Evolutionary conservation across 2,113 vertebrate genomes (phyloP), one percentile per base, ranked within the genome.

Genomic region (Xenotilapia leptura): DNA sequence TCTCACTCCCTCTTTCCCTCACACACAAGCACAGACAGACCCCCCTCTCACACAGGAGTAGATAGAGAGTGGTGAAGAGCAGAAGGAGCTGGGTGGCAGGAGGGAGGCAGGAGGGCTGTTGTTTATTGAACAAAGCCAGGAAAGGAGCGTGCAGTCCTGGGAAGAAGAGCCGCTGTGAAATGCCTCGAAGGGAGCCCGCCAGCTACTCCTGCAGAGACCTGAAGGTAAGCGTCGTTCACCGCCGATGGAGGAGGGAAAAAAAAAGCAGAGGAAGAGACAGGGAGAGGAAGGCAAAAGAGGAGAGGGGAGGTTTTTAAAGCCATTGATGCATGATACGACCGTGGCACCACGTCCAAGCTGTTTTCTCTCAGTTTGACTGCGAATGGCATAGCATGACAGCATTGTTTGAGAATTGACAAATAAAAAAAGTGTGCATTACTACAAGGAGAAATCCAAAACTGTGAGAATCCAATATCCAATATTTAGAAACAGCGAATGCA

Each of bases 181-280:
- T 96, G 96, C 94, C 93, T 95, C 84, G 90, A 91, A 93, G 92
- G 92, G 92, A 94, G 88, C 90, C 92, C 83, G 90, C 85, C 90
- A 92, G 93, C 92, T 89, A 95, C 94, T 92, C 93, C 92, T 95
- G 88, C 94, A 90, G 92, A 94, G 92, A 93, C 91, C 93, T 95
- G 92, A 96, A 96, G 95, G 96, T 96, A 96, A 95, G 95, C 56
- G 58, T 81, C 15, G 51, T 65, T 87, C 73, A 45, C 12, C 8
- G 19, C 80, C 53, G 85, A 83, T 62, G 58, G 65, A 65, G 60
- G 60, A 65, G 60, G 8, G 0, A 47, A 83, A 58, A 56, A 81
- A 31, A 92, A 80, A 62, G 4, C 80, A 85, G 75, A 83, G 84
- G 84, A 19, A 55, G 81, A 88, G 84, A 90, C 26, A 33, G 87